Percentiles rank a stretch among this genome's conserved stretches.
phyloP scores from a whole-genome alignment of 2,113 vertebrate species.

The Pteronura brasiliensis region DNA sequence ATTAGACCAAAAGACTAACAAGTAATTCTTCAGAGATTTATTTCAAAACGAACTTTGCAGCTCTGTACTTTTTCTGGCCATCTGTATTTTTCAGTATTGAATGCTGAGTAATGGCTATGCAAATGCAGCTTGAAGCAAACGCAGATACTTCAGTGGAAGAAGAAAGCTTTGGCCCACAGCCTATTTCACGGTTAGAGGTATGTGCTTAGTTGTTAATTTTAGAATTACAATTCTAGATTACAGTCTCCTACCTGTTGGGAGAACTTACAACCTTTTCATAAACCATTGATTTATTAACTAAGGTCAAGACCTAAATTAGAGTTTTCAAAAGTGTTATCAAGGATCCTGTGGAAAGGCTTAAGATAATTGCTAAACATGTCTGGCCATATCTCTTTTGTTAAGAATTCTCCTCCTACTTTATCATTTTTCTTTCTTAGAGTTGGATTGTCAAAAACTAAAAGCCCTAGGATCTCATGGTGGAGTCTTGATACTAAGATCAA shows the following conservation, averaged over 20 bases:
- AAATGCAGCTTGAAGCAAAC: slow-evolving; percentile 84
- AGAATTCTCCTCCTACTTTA: not conserved
- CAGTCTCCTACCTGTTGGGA: not conserved
- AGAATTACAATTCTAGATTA: not conserved
- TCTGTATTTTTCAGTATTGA: slow-evolving; percentile 63
- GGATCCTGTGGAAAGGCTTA: not conserved
- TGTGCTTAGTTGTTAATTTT: not conserved
- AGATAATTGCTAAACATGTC: not conserved
- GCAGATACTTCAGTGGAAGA: slow-evolving; percentile 88
- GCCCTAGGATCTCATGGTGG: not conserved
- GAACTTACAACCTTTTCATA: not conserved
- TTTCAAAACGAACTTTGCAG: not conserved
- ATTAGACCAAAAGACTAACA: not conserved
- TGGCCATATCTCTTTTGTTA: not conserved
- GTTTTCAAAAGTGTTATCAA: slow-evolving; percentile 4
- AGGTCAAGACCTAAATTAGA: not conserved
- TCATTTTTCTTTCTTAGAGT: slow-evolving; percentile 33
- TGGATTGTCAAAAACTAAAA: slow-evolving; percentile 10
- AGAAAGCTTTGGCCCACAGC: slow-evolving; percentile 94
- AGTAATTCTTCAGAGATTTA: not conserved
- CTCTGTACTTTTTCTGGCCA: not conserved
- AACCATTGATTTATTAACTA: not conserved
- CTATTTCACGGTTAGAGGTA: slow-evolving; percentile 92
- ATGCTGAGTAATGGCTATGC: slow-evolving; percentile 90
- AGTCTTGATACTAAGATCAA: not conserved